Evolutionary conservation across 2,113 vertebrate genomes (phyloP), one percentile per base, ranked within the genome.

Genomic region (Todiramphus chloris): DNA sequence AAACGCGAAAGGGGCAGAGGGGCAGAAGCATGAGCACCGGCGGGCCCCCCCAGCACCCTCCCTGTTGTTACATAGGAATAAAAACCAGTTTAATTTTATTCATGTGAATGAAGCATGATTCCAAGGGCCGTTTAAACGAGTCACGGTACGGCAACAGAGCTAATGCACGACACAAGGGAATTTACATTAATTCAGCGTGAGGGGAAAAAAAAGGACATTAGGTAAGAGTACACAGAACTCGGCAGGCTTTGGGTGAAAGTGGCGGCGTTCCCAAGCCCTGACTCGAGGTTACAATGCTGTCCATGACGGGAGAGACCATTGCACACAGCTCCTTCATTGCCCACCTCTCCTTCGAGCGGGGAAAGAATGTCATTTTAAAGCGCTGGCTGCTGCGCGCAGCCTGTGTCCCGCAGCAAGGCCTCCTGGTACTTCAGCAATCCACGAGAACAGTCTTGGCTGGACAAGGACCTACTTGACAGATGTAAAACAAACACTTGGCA

Each of bases 241-340:
- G 6, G 44, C 4, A 6, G 4, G 4, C 20, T 10, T 3, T 7
- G 10, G 1, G 2, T 11, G 11, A 7, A 46, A 16, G 25, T 0
- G 6, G 17, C 11, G 51, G 15, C 25, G 25, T 15, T 6, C 39
- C n/a, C 6, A 8, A 48, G 4, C 4, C 25, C 1, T 3, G 19
- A 21, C 10, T 2, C 4, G 30, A 43, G n/a, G 46, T 30, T 25
- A 48, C 74, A 24, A 5, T 6, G 1, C 0, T 2, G 10, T 6
- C 6, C 12, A 1, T 3, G 11, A 20, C 1, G 19, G 13, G 10
- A 28, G 23, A 62, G 7, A 8, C 31, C 8, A 6, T 20, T 4
- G 3, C 1, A 7, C 1, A 0, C 14, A 18, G 28, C 30, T 44
- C 2, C 12, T 11, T 56, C 5, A 30, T 55, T 13, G 4, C 2